Evolutionary conservation across 2,797 vertebrate species (phyloP), one percentile per base, ranked within the genome.

Genomic region (Gymnocypris eckloni): DNA sequence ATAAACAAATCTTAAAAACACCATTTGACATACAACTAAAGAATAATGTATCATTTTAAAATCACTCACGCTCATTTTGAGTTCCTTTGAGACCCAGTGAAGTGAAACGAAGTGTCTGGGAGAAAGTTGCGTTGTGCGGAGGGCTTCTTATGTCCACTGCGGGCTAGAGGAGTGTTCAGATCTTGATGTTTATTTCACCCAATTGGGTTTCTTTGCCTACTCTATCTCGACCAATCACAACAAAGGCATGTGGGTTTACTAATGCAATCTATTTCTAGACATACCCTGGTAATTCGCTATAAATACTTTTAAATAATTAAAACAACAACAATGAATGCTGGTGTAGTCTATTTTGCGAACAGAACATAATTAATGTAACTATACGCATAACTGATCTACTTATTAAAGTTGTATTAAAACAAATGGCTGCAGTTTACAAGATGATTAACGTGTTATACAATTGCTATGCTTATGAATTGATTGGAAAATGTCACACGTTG

Each of bases 41-140:
- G 18, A 72, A 41, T 28, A 18, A 39, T 33, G 6, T 20, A 20
- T 28, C 28, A 33, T 56, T 69, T 20, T 20, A 20, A 22, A 20
- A 33, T 73, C n/a, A 86, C 87, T 88, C 37, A 88, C 87, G 11
- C 2, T 48, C 84, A 86, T 88, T 64, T 52, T 67, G 33, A 67
- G 43, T 61, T 67, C 75, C 52, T 52, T 8, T 75, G n/a, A 33
- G n/a, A 45, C 28, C 66, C 52, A 18, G 2, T 15, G 56, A 67
- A 9, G 37, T 25, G 56, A 83, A 79, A 64, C 4, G n/a, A 71
- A 70, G 39, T 7, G 71, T 50, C 71, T 3, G 37, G 67, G 37
- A 41, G 22, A 73, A 28, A 41, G 11, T 79, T 50, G 28, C 1
- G 15, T 4, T 6, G 18, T 50, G 71, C 16, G n/a, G 22, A 25